phyloP scores from a whole-genome alignment of 1,140 invertebrate genomes.

The Triops cancriformis region DNA sequence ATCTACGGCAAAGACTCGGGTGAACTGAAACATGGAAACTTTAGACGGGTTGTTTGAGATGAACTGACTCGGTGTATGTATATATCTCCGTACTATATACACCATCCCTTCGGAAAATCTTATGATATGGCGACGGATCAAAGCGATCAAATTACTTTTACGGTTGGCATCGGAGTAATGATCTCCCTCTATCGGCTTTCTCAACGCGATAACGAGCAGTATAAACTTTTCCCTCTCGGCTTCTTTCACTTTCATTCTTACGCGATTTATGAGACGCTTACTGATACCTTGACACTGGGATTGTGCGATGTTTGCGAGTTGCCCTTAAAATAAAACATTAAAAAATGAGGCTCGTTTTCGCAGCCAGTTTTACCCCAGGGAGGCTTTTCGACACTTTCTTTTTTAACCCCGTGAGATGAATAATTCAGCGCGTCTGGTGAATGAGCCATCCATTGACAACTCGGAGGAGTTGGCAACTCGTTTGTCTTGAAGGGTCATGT shows the following conservation, averaged over 20 bases:
- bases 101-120: neutral
- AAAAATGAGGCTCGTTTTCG: neutral
- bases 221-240: neutral
- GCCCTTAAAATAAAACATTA: neutral
- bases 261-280: neutral
- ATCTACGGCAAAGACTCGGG: neutral
- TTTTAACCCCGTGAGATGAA: neutral
- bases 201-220: neutral
- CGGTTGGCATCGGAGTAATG: neutral
- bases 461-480: constrained; percentile 2
- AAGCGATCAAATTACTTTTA: constrained; percentile 7
- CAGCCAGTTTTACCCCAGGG: neutral
- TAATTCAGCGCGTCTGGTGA: neutral
- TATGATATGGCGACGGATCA: neutral
- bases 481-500: neutral
- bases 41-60: constrained; percentile 10
- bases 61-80: constrained; percentile 9
- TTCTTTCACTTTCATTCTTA: neutral
- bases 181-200: neutral
- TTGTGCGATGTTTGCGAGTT: too few relatives aligned
- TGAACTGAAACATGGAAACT: constrained; percentile 3
- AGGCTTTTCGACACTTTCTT: too few relatives aligned
- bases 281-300: too few relatives aligned
- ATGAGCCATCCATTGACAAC: constrained; percentile 1
- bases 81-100: constrained; percentile 6